Evolutionary conservation across 35 echinoderm and acorn worm species (phyloP).

Genomic region (Heliocidaris erythrogramma): DNA sequence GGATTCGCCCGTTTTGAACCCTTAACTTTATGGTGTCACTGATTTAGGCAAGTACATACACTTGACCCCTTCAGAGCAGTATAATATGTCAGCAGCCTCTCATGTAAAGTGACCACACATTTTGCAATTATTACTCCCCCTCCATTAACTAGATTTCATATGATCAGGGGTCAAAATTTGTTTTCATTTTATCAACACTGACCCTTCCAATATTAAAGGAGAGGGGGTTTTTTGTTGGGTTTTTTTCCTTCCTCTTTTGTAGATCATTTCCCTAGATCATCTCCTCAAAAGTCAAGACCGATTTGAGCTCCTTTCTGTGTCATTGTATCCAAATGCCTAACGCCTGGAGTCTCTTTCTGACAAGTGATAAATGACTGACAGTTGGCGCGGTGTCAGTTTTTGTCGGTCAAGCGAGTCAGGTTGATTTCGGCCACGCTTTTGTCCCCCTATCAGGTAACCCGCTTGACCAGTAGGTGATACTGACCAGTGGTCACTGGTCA

Average conservation of each 20-base stretch:
- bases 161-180: not conserved
- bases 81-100: slow-evolving; percentile 3
- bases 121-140: slow-evolving; percentile 30
- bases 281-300: not conserved
- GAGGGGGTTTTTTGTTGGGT: not conserved
- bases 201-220: not conserved
- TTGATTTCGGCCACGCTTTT: slow-evolving; percentile 25
- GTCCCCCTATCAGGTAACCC: slow-evolving; percentile 23
- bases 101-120: slow-evolving; percentile 36
- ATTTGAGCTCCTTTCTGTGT: not conserved
- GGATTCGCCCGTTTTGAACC: no score
- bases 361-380: slow-evolving; percentile 37
- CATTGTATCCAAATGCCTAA: slow-evolving; percentile 2
- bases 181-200: not conserved
- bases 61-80: not conserved
- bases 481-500: slow-evolving; percentile 1
- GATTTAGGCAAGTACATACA: not conserved
- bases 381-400: slow-evolving; percentile 23
- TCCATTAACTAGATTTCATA: not conserved
- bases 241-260: not conserved
- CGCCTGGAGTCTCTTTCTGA: not conserved
- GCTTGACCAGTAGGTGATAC: slow-evolving; percentile 18
- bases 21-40: not conserved
- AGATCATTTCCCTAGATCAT: not conserved
- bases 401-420: not conserved